Percentiles rank a stretch among this genome's conserved stretches.
phyloP scores from a whole-genome alignment of 2,888 invertebrate species.

The Amphipoea lucens region DNA sequence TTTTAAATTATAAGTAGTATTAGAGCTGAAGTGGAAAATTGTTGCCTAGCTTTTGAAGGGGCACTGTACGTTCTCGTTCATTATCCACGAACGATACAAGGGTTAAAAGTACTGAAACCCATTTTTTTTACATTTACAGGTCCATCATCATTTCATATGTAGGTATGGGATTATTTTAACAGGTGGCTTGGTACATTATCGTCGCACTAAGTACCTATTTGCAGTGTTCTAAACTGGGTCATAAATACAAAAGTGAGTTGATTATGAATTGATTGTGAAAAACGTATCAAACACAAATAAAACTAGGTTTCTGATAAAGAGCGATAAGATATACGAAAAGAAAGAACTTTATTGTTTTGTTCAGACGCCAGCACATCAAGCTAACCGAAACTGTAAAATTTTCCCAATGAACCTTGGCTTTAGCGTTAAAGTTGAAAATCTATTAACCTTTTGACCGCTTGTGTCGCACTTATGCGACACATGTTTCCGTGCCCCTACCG shows the following conservation, averaged over 20 bases:
- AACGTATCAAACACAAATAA: slow-evolving; percentile 23
- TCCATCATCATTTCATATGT: too few relatives aligned
- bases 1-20: not conserved
- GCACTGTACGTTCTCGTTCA: not conserved
- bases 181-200: not conserved
- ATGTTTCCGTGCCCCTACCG: too few relatives aligned
- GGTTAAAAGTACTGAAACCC: not conserved
- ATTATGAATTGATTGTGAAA: slow-evolving; percentile 23
- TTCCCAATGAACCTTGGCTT: too few relatives aligned
- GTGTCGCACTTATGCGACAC: too few relatives aligned
- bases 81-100: not conserved
- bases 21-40: not conserved
- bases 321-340: slow-evolving; percentile 47
- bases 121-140: not conserved
- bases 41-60: not conserved
- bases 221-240: slow-evolving; percentile 20
- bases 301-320: slow-evolving; percentile 34
- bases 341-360: slow-evolving; percentile 20
- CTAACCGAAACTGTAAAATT: too few relatives aligned
- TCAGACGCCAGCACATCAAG: too few relatives aligned
- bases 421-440: too few relatives aligned
- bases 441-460: too few relatives aligned
- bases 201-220: not conserved
- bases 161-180: not conserved
- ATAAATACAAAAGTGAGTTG: slow-evolving; percentile 9